Base-by-base conservation (phyloP, 1,140 invertebrate genomes). In the Mycetomoellerius zeteki region DNA sequence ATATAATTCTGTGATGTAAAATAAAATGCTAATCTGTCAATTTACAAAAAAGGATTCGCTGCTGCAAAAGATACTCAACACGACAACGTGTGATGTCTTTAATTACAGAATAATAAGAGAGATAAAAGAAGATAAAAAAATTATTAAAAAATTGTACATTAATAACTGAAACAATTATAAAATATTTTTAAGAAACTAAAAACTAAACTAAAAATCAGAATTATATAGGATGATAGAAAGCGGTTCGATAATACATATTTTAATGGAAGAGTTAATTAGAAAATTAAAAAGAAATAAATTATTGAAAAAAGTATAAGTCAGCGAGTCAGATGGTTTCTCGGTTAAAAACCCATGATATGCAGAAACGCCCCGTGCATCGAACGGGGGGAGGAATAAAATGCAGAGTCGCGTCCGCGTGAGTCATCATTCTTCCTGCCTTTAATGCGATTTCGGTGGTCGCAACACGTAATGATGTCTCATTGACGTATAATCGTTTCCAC, bases 351-450 rank as follows among this genome's bases (percentile, higher is more conserved):
- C 88, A 72, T 89, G 88, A 90, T 86, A 89, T 82, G 58, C 77
- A 73, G 47, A 67, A 64, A 67, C 47, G 56, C 54, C 24, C 10
- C 85, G 86, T 89, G 78, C 77, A 69, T 54, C 72, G 47, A 65
- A 52, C 50, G n/a, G 60, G 58, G n/a, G 72, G 73, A 50, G 47
- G 65, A 43, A 37, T 37, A 62, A 58, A 82, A 82, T 90, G 71
- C 77, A 58, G 65, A 69, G 87, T 80, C 21, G 47, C 86, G 60
- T 86, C 19, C 54, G 77, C n/a, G 64, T 91, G 90, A 91, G 86
- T 91, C 90, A 91, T 75, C 89, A 76, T 76, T 75, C 82, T 88
- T 91, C 89, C 87, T 90, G 87, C 58, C 12, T 52, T 80, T 88
- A 90, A 90, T 88, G 87, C 78, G 87, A 91, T 88, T 86, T 88